Percentiles rank a stretch among this genome's conserved stretches.
Evolutionary conservation across 2,797 vertebrate genomes (phyloP).

Genomic region (Serranus cabrilla): DNA sequence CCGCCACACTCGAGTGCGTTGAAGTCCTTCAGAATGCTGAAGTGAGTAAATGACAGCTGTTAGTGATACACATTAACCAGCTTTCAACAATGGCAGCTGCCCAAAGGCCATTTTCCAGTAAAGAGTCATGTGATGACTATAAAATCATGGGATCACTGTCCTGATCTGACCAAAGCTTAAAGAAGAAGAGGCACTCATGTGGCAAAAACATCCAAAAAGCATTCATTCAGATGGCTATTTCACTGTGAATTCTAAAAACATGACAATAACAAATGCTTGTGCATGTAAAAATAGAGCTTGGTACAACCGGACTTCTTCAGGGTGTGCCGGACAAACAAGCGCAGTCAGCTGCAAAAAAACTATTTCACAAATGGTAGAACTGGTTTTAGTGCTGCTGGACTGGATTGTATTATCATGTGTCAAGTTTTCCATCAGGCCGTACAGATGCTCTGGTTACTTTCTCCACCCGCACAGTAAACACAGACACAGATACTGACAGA

Average conservation of each 20-base stretch:
- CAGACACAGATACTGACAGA: background rate
- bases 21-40: conserved; percentile 96
- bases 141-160: conserved; percentile 10
- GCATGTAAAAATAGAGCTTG: no score
- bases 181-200: no score
- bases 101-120: background rate
- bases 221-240: no score
- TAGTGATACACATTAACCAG: conserved; percentile 26
- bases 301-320: no score
- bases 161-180: background rate
- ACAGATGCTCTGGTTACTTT: background rate
- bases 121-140: conserved; percentile 9
- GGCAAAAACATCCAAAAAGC: no score
- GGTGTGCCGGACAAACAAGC: background rate
- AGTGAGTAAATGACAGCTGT: conserved; percentile 32
- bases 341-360: background rate
- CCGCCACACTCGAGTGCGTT: conserved; percentile 90
- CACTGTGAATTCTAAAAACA: no score
- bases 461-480: background rate
- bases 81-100: background rate
- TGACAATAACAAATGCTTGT: no score
- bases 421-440: background rate
- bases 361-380: background rate
- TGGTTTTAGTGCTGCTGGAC: background rate
- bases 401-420: background rate